phyloP scores from a whole-genome alignment of 2,113 vertebrate species.

The Saccopteryx leptura region DNA sequence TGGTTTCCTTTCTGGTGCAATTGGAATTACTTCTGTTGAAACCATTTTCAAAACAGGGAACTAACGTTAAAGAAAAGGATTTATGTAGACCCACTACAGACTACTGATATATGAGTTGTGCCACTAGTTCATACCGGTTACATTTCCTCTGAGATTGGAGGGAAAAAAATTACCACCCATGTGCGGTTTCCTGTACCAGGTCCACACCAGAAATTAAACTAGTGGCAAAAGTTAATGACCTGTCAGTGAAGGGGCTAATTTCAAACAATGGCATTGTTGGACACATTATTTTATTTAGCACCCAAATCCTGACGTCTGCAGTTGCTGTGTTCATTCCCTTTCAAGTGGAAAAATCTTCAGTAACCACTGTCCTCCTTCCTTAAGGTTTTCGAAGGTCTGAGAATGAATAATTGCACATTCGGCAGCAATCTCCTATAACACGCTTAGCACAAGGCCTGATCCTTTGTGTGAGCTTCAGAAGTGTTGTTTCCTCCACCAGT shows the following conservation, averaged over 20 bases:
- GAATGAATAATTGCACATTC: background rate
- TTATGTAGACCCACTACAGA: conserved; percentile 79
- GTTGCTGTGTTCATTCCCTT: background rate
- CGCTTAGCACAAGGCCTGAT: background rate
- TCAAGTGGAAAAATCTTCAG: background rate
- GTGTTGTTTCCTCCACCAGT: background rate
- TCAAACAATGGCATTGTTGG: conserved; percentile 80
- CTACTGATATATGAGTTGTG: conserved; percentile 78
- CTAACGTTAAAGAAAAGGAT: conserved; percentile 77
- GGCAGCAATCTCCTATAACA: background rate
- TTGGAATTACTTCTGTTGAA: conserved; percentile 82
- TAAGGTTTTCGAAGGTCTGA: background rate
- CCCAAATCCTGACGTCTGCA: background rate
- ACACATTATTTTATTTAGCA: conserved; percentile 80
- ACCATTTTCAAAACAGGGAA: conserved; percentile 79
- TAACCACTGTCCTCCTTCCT: conserved; percentile 17
- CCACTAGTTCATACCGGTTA: conserved; percentile 71
- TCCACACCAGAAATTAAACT: conserved; percentile 77
- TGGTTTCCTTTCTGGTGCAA: conserved; percentile 84
- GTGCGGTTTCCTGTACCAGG: conserved; percentile 80
- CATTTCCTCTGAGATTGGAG: conserved; percentile 77
- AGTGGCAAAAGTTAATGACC: conserved; percentile 83
- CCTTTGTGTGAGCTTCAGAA: background rate
- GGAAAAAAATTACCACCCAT: conserved; percentile 80
- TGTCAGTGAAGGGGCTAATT: conserved; percentile 79